These are phyloP conservation scores for Myopa testacea DNA, from an alignment of 2,888 invertebrate species.

Conservation along the genomic window DNA sequence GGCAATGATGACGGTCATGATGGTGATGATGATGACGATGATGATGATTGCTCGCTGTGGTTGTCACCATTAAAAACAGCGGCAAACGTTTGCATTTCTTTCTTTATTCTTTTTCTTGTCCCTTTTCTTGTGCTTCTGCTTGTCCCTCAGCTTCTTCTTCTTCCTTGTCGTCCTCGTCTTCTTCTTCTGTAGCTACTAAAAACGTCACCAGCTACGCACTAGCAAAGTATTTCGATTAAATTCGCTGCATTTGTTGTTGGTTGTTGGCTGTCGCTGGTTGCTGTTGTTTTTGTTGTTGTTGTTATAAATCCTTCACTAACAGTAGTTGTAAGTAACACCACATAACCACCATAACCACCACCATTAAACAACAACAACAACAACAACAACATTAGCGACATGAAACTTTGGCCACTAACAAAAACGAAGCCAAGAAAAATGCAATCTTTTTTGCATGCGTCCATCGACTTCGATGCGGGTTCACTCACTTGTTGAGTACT, in stretches of 20 bases:
- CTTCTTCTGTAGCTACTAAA: background rate
- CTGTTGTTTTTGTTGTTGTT: constrained; percentile 6
- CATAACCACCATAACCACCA: background rate
- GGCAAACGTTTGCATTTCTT: too few relatives aligned
- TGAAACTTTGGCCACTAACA: background rate
- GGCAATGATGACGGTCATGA: background rate
- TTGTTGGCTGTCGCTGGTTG: background rate
- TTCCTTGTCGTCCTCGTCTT: too few relatives aligned
- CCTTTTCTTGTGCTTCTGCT: too few relatives aligned
- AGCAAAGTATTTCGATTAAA: too few relatives aligned
- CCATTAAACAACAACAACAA: background rate
- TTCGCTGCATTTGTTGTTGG: too few relatives aligned
- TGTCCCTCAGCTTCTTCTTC: too few relatives aligned
- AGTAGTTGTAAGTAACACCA: background rate
- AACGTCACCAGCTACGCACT: background rate
- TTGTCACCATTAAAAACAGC: too few relatives aligned
- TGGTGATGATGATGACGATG: background rate
- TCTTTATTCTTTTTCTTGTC: too few relatives aligned
- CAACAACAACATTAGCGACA: background rate
- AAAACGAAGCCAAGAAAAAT: constrained; percentile 4
- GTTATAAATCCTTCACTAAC: background rate
- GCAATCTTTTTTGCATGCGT: constrained; percentile 10
- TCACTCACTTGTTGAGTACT: constrained; percentile 7
- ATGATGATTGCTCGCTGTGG: too few relatives aligned
- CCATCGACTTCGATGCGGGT: constrained; percentile 4